These are phyloP conservation scores for Pelobates cultripes DNA, from an alignment of 2,797 vertebrate genomes.

Conservation along the genomic window DNA sequence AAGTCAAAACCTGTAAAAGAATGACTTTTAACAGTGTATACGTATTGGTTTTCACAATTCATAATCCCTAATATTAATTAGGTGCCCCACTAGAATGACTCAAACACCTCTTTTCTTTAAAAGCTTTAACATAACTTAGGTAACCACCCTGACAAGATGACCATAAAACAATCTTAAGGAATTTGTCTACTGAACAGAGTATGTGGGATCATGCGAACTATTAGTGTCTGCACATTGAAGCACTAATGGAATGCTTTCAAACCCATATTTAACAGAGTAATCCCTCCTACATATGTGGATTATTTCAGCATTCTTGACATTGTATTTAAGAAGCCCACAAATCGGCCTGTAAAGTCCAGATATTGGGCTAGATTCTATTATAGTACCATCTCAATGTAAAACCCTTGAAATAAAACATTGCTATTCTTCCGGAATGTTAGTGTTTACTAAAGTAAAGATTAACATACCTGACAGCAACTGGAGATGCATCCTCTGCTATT, in stretches of 20 bases:
- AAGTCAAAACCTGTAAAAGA: neutral
- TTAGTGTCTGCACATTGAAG: neutral
- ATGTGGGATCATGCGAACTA: neutral
- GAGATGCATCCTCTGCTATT: no score
- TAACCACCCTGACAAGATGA: neutral
- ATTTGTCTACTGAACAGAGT: neutral
- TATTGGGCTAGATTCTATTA: no score
- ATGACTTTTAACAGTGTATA: neutral
- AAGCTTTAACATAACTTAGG: conserved; percentile 6
- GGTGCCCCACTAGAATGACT: neutral
- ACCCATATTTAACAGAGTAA: neutral
- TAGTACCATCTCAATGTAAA: no score
- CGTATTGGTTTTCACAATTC: neutral
- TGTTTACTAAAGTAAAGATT: no score
- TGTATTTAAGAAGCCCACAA: neutral
- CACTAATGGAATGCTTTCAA: neutral
- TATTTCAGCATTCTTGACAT: neutral
- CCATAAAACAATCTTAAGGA: neutral
- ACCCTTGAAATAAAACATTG: no score
- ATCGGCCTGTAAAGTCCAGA: no score
- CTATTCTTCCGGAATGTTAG: no score
- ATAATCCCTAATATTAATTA: neutral
- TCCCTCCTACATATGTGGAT: neutral
- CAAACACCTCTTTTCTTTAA: neutral
- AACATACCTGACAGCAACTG: no score